phyloP scores from a whole-genome alignment of 1,140 invertebrate genomes.

The Eumaeus atala region DNA sequence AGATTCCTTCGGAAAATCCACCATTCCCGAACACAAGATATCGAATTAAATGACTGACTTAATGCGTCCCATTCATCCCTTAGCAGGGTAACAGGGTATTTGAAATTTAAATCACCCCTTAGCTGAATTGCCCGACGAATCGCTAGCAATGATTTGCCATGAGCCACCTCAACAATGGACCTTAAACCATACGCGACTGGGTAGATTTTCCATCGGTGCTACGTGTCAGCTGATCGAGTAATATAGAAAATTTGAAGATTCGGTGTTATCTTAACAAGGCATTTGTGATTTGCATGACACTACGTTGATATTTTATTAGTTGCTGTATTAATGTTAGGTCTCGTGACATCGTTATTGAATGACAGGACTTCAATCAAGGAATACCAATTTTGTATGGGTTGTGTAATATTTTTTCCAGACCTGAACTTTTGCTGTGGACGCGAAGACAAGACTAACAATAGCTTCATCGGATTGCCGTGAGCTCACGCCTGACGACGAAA shows the following conservation, averaged over 20 bases:
- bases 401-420: too few species aligned
- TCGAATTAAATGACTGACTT: slow-evolving; percentile 9
- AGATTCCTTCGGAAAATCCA: too few species aligned
- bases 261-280: slow-evolving; percentile 12
- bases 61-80: slow-evolving; percentile 43
- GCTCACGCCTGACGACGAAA: too few species aligned
- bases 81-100: slow-evolving; percentile 51
- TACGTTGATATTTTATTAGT: slow-evolving; percentile 4
- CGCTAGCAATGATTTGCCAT: slow-evolving; percentile 39
- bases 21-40: not conserved
- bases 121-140: slow-evolving; percentile 41
- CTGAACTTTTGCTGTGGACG: too few species aligned
- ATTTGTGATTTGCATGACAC: slow-evolving; percentile 10
- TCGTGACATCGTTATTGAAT: too few species aligned
- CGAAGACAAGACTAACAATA: too few species aligned
- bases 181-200: not conserved
- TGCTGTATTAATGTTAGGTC: not conserved
- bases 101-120: slow-evolving; percentile 57
- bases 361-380: too few species aligned
- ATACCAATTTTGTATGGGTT: too few species aligned
- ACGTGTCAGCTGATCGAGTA: not conserved
- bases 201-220: not conserved
- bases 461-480: too few species aligned
- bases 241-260: slow-evolving; percentile 17
- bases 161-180: slow-evolving; percentile 8